Evolutionary conservation across 2,113 vertebrate species (phyloP), one percentile per base, ranked within the genome.

Genomic region (Pipa parva): DNA sequence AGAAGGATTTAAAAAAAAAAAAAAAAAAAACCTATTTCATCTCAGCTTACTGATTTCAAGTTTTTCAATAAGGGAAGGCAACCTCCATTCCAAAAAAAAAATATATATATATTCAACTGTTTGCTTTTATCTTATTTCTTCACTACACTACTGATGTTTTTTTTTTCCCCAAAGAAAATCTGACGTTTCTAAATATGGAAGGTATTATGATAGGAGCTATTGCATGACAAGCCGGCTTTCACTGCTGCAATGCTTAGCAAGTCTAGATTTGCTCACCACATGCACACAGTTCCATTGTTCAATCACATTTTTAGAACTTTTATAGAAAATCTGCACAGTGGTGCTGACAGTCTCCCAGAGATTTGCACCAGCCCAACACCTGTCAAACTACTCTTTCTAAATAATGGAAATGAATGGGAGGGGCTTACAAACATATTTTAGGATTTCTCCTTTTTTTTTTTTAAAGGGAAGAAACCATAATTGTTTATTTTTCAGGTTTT

Each of bases 1-100:
- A 25, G 56, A 51, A 59, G 25, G 11, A 37, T 46, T n/a, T n/a
- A n/a, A n/a, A n/a, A n/a, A n/a, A n/a, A n/a, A n/a, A n/a, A n/a
- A n/a, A n/a, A n/a, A n/a, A n/a, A n/a, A n/a, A n/a, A n/a, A 29
- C 27, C 48, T 51, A 68, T 36, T 68, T 50, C 59, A n/a, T 37
- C 20, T 59, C n/a, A 68, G 15, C 31, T 29, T 51, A 18, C n/a
- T 26, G 39, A 37, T 68, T 50, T 50, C 21, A 59, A 25, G 22
- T 49, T 37, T 22, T 20, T 15, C 12, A 22, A 21, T 36, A 33
- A 28, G 17, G 29, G 54, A 42, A 56, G 22, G 13, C 12, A 18
- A 15, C 37, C 39, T 45, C 27, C 37, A 45, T 25, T 65, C 52
- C 45, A 65, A 39, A 31, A 17, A 27, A n/a, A n/a, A n/a, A n/a